Evolutionary conservation across 2,797 vertebrate genomes (phyloP).

Genomic region (Pachyuromys duprasi): DNA sequence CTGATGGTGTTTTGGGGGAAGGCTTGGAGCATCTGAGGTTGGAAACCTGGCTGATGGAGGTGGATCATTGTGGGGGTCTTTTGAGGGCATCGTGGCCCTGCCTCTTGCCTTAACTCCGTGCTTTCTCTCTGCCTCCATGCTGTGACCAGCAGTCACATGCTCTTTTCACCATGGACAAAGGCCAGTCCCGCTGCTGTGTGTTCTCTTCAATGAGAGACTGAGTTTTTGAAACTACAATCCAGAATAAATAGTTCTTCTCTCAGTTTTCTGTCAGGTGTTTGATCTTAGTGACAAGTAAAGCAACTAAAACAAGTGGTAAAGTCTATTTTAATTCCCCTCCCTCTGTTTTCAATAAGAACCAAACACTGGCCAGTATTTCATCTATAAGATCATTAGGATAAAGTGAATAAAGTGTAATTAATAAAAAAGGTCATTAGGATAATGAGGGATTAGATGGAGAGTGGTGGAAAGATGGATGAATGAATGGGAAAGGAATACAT

Average conservation of each 20-base stretch:
- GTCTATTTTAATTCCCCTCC: background rate
- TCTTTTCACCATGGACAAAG: background rate
- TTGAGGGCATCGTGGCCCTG: background rate
- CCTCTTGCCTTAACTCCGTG: background rate
- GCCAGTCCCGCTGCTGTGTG: background rate
- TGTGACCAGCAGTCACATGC: background rate
- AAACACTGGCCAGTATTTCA: background rate
- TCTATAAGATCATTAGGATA: background rate
- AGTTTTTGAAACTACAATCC: too few species aligned
- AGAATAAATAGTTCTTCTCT: background rate
- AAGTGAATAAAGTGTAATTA: too few species aligned
- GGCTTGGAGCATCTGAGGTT: background rate
- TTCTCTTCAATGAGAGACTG: background rate
- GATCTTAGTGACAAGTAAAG: background rate
- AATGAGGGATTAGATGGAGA: background rate
- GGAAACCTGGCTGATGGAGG: background rate
- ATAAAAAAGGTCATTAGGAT: background rate
- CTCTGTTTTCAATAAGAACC: background rate
- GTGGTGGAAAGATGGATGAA: background rate
- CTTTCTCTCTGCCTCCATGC: background rate
- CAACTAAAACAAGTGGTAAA: background rate
- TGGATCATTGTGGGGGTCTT: background rate
- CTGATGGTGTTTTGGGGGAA: background rate
- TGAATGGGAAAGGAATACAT: background rate
- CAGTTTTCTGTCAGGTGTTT: background rate